Evolutionary conservation across 1,140 invertebrate genomes (phyloP).

Genomic region (Phortica variegata): DNA sequence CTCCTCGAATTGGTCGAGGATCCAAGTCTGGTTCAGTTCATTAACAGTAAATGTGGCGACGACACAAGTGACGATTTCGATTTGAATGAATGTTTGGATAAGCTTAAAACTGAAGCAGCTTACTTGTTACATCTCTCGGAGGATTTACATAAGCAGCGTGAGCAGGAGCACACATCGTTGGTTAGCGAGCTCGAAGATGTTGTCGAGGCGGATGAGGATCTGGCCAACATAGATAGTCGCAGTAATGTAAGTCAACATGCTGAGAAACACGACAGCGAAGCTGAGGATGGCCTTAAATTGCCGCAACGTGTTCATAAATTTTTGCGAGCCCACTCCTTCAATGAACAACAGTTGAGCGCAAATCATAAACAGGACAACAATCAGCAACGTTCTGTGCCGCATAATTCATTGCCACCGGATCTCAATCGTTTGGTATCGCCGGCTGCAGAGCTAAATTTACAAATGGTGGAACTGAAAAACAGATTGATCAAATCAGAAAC

Average conservation of each 20-base stretch:
- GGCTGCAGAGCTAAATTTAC: constrained; percentile 49
- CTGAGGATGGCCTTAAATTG: constrained; percentile 41
- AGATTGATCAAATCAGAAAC: constrained; percentile 59
- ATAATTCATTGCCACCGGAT: constrained; percentile 40
- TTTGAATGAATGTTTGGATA: constrained; percentile 65
- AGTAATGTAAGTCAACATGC: constrained; percentile 7
- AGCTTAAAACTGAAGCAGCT: constrained; percentile 67
- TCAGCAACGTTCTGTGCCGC: constrained; percentile 21
- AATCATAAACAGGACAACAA: constrained; percentile 25
- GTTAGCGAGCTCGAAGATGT: too few species aligned
- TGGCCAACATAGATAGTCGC: too few species aligned
- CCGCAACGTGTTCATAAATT: constrained; percentile 29
- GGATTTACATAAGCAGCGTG: constrained; percentile 33
- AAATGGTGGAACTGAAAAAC: constrained; percentile 58
- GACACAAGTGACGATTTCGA: constrained; percentile 58
- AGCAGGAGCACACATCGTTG: not conserved
- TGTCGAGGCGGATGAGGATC: not conserved
- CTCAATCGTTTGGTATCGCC: constrained; percentile 35
- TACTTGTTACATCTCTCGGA: constrained; percentile 66
- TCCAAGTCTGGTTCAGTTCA: constrained; percentile 47
- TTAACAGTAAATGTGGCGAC: constrained; percentile 46
- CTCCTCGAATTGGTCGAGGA: constrained; percentile 60
- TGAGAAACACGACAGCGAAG: constrained; percentile 51
- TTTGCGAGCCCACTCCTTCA: constrained; percentile 39
- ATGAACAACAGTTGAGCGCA: constrained; percentile 43